These are phyloP conservation scores for Alexandromys fortis DNA, from an alignment of 2,113 vertebrate species.

Conservation along the genomic window DNA sequence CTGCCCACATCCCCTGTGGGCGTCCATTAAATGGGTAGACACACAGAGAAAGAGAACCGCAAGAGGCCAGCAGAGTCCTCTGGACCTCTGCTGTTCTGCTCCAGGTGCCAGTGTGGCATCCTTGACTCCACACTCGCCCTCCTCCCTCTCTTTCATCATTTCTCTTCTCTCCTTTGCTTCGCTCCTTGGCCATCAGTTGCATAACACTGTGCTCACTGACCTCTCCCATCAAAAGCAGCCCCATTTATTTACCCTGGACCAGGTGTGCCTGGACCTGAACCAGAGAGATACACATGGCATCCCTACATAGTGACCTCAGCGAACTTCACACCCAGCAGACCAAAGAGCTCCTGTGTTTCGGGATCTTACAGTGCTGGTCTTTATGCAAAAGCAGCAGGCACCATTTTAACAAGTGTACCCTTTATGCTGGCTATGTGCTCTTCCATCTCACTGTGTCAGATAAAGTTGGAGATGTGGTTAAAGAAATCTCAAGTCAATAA, in stretches of 20 bases:
- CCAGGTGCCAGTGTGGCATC: rapidly evolving
- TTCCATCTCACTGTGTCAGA: not conserved
- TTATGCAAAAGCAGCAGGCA: not conserved
- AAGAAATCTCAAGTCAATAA: not conserved
- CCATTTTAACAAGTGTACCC: rapidly evolving
- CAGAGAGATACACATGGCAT: rapidly evolving
- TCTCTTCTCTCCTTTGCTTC: not conserved
- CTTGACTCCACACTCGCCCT: not conserved
- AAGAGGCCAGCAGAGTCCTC: not conserved
- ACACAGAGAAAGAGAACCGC: not conserved
- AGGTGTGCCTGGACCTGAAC: not conserved
- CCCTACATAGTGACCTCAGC: not conserved
- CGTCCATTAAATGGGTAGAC: not conserved
- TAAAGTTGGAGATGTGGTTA: not conserved
- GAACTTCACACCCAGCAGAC: not conserved
- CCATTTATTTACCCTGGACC: not conserved
- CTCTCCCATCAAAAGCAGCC: not conserved
- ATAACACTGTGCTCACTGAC: too few relatives aligned
- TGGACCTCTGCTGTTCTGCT: not conserved
- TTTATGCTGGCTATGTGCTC: too few relatives aligned
- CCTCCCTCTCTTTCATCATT: rapidly evolving
- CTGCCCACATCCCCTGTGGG: not conserved
- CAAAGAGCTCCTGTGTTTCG: rapidly evolving
- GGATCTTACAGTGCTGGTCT: not conserved
- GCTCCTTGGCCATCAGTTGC: not conserved